Base-by-base conservation (phyloP, 1,140 invertebrate species). In the Achroia grisella region DNA sequence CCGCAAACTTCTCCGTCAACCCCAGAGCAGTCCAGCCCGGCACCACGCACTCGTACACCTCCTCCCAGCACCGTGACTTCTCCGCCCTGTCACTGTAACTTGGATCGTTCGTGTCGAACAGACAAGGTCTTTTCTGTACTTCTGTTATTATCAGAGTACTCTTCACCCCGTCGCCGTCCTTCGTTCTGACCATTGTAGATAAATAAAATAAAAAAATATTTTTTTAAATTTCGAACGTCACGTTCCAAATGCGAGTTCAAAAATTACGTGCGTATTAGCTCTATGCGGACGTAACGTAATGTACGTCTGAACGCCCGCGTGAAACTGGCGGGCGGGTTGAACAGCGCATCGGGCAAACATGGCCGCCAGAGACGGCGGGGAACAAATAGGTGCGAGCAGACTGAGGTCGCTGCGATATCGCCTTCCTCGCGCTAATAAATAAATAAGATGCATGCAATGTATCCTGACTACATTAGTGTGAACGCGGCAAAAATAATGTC, bases 381-480 rank as follows among this genome's bases (percentile, higher is more conserved):
- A 62, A 74, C 67, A 56, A 64, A 71, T 72, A 68, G 63, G 67
- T 71, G 66, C 53, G 68, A 66, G 51, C 48, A 51, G 6, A 44
- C 48, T 45, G 60, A 51, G 48, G 51, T 54, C 56, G 62, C 52
- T 54, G 60, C 62, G 62, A 73, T 74, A 76, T 74, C 59, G 62
- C 55, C 72, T 74, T 69, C 61, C 65, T 63, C 54, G 54, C 62
- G 63, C 66, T 75, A 75, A 75, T 80, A 80, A 80, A 80, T 75
- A 77, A 77, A 77, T 71, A 74, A 79, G 53, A 74, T 76, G 68
- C 45, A 50, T 50, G 44, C 50, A 52, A 49, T 30, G 39, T 52
- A 48, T 56, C 48, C 48, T 51, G 46, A 47, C 48, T 10, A 39
- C 23, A 17, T 8, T 35, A 13, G n/a, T 8, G 10, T 8, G 3